Evolutionary conservation across 2,888 invertebrate genomes (phyloP), one percentile per base, ranked within the genome.

Genomic region (Harmothoe impar): DNA sequence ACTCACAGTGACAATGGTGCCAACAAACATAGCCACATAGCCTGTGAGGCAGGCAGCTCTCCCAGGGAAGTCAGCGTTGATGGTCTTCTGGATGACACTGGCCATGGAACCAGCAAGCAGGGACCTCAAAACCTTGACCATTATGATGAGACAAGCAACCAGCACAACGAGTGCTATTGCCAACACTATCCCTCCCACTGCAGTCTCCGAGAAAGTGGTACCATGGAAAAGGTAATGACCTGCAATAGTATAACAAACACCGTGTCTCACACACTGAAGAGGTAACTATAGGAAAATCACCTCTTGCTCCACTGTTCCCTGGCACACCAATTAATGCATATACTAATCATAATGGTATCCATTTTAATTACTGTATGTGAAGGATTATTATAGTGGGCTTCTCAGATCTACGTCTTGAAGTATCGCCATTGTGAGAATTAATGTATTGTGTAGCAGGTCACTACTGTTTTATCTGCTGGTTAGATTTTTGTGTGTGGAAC

Each of bases 121-220:
- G 10, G 94, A 93, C 91, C 94, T 93, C 23, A 95, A 93, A 0
- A 94, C 92, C 91, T 95, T 95, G 84, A 95, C 95, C 91, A 95
- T 94, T 15, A 92, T 89, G 68, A 95, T 92, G 31, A 95, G 93
- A 62, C 94, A 94, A 10, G 93, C 35, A 33, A 94, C 93, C 23
- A 95, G 93, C 0, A 94, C 62, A 33, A 93, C 12, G n/a, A 95
- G 92, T 0, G 95, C 93, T 33, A 93, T 89, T 17, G 94, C 89
- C 0, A 95, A 92, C 25, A 95, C 89, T 7, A 94, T 90, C 0
- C 91, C 93, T 0, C 95, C 95, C 20, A 91, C 91, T 33, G 51
- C 91, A n/a, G 17, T 15, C 17, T 91, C 91, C 12, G 51, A 33
- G 12, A 91, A 31, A 5, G 17, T 20, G 20, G 89, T 89, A 12